These are phyloP conservation scores for Mystacornis crossleyi DNA, from an alignment of 2,113 vertebrate species.

Conservation along the genomic window DNA sequence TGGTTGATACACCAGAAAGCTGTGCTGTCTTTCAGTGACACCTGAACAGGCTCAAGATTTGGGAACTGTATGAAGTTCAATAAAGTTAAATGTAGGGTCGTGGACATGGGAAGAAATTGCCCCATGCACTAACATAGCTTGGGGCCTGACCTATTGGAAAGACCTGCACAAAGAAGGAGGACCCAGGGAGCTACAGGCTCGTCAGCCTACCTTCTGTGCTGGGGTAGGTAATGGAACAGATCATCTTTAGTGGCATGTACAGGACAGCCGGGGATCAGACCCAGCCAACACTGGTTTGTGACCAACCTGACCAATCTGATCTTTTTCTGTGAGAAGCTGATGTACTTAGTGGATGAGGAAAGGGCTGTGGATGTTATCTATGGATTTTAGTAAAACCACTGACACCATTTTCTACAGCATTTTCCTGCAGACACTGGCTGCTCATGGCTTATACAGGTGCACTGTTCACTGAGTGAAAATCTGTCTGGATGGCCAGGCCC, in stretches of 20 bases:
- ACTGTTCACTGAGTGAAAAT: neutral
- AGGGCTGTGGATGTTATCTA: neutral
- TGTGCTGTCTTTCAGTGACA: neutral
- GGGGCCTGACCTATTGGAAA: neutral
- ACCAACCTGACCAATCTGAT: neutral
- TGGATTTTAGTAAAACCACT: neutral
- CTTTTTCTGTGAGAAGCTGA: neutral
- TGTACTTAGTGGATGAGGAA: rapidly evolving
- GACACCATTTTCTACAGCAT: neutral
- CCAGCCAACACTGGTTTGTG: neutral
- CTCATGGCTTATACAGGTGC: neutral
- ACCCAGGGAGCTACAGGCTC: neutral
- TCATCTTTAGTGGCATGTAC: too few relatives aligned
- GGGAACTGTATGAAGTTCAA: neutral
- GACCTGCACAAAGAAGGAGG: neutral
- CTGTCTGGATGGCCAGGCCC: rapidly evolving
- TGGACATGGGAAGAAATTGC: neutral
- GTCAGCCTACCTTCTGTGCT: neutral
- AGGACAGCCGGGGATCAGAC: neutral
- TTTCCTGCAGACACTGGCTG: neutral
- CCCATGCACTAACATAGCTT: neutral
- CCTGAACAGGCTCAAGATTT: rapidly evolving
- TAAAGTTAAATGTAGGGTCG: neutral
- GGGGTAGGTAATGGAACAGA: neutral
- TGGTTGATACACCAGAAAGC: neutral